These are phyloP conservation scores for Heliornis fulica DNA, from an alignment of 2,113 vertebrate species.

Conservation along the genomic window DNA sequence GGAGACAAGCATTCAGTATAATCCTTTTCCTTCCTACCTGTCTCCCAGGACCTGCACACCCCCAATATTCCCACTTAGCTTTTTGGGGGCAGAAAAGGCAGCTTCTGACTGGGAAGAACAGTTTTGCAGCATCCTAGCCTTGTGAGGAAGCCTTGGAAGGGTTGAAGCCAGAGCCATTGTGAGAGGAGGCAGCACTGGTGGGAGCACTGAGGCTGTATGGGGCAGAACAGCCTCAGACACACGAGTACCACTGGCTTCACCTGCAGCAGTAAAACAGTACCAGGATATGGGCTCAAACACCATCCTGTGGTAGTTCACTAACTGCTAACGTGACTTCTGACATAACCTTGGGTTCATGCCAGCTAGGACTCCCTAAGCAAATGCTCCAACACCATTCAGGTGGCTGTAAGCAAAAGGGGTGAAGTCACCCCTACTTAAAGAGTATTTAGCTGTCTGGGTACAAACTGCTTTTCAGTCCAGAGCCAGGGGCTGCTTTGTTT, in stretches of 20 bases:
- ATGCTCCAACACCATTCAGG: not conserved
- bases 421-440: not conserved
- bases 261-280: too few species aligned
- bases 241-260: not conserved
- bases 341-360: rapidly evolving
- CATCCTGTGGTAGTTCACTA: not conserved
- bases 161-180: not conserved
- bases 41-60: not conserved
- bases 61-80: not conserved
- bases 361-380: not conserved
- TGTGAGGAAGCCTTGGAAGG: not conserved
- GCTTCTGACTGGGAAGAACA: not conserved
- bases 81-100: not conserved
- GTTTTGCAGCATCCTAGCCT: not conserved
- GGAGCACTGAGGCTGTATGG: not conserved
- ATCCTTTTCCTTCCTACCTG: not conserved
- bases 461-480: not conserved
- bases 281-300: not conserved
- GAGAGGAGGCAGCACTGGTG: not conserved
- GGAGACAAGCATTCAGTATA: not conserved
- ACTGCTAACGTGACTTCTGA: not conserved
- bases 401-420: not conserved
- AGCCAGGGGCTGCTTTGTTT: not conserved
- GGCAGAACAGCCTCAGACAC: not conserved
- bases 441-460: not conserved